Percentiles rank a stretch among this genome's conserved stretches.
Conservation (phyloP, 2,888 invertebrate species). For the Pseudeuparius sepicola region DNA sequence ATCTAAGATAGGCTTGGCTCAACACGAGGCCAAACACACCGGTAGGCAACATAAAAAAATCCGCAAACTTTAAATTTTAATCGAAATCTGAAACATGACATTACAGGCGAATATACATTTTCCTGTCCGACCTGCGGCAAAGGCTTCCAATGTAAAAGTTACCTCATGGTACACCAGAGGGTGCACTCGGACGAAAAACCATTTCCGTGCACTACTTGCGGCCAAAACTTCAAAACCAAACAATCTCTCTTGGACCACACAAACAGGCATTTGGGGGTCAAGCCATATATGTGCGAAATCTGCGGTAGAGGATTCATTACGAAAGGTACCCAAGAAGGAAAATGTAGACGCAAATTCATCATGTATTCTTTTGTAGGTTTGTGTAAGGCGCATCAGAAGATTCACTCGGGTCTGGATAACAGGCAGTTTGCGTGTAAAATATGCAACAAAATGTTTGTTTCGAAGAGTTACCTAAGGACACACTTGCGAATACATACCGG, state of each 20-base stretch:
- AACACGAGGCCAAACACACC: slow-evolving; percentile 51
- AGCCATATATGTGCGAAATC: slow-evolving; percentile 48
- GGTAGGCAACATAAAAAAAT: too few relatives aligned
- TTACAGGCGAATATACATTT: slow-evolving; percentile 41
- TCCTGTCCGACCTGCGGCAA: slow-evolving; percentile 50
- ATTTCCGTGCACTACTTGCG: slow-evolving; percentile 47
- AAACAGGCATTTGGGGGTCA: slow-evolving; percentile 50
- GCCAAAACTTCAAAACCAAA: slow-evolving; percentile 49
- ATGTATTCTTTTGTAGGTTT: slow-evolving; percentile 35
- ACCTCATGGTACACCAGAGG: slow-evolving; percentile 49
- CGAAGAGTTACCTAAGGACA: slow-evolving; percentile 50
- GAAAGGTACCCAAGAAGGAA: slow-evolving; percentile 40
- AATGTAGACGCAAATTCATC: too few relatives aligned
- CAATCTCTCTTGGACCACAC: slow-evolving; percentile 50
- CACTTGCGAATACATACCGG: slow-evolving; percentile 50
- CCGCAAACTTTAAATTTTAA: too few relatives aligned
- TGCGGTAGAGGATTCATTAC: slow-evolving; percentile 51
- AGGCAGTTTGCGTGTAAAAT: slow-evolving; percentile 48
- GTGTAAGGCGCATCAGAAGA: slow-evolving; percentile 48
- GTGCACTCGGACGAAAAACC: slow-evolving; percentile 50
- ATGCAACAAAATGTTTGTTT: slow-evolving; percentile 51
- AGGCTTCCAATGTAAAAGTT: slow-evolving; percentile 51
- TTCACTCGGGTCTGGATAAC: slow-evolving; percentile 49
- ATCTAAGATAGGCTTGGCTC: slow-evolving; percentile 49
- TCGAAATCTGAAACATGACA: too few relatives aligned